phyloP scores from a whole-genome alignment of 2,888 invertebrate genomes.

The Euzetes globulus region DNA sequence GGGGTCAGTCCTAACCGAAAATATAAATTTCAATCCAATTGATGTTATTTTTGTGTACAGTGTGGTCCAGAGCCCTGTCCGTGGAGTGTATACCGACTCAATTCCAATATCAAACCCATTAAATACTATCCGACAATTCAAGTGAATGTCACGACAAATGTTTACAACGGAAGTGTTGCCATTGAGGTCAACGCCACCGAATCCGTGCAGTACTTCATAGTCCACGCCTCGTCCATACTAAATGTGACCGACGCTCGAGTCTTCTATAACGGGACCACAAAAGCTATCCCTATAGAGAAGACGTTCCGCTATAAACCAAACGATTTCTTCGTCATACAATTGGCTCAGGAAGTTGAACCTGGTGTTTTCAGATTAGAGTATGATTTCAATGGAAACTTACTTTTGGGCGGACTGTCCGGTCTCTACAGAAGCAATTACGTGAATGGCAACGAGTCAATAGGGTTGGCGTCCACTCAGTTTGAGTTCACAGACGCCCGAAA shows the following conservation, averaged over 20 bases:
- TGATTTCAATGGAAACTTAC: slow-evolving; percentile 8
- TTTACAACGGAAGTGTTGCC: slow-evolving; percentile 21
- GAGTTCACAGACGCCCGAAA: slow-evolving; percentile 38
- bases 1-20: too few species aligned
- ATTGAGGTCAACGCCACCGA: neutral
- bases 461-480: slow-evolving; percentile 38
- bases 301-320: slow-evolving; percentile 35
- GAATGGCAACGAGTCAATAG: slow-evolving; percentile 59
- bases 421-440: slow-evolving; percentile 77
- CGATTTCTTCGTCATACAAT: slow-evolving; percentile 31
- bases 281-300: slow-evolving; percentile 26
- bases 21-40: too few species aligned
- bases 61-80: too few species aligned
- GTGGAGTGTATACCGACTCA: slow-evolving; percentile 32
- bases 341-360: neutral
- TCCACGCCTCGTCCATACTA: slow-evolving; percentile 26
- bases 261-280: neutral
- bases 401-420: slow-evolving; percentile 51
- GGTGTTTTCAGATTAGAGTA: slow-evolving; percentile 36
- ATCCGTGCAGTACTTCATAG: slow-evolving; percentile 24
- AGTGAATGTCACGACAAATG: slow-evolving; percentile 18
- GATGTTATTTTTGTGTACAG: too few species aligned
- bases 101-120: neutral
- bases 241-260: slow-evolving; percentile 12
- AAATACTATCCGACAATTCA: slow-evolving; percentile 10